Percentiles rank a stretch among this genome's conserved stretches.
phyloP scores from a whole-genome alignment of 2,797 vertebrate species.

The Neomorphus geoffroyi region DNA sequence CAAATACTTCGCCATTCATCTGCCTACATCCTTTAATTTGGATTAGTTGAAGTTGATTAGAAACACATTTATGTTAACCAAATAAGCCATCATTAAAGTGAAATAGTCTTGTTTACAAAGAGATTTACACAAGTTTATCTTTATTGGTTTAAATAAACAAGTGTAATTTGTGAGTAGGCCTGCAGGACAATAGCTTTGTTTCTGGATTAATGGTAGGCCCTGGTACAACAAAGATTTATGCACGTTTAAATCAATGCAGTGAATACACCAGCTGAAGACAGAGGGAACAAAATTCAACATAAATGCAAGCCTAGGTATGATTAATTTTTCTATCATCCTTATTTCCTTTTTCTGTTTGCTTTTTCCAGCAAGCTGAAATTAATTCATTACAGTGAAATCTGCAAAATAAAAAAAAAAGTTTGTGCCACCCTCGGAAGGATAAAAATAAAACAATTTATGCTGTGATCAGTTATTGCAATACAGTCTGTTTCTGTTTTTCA shows the following conservation, averaged over 20 bases:
- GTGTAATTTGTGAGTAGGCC: not conserved
- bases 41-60: slow-evolving; percentile 15
- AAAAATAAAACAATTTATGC: slow-evolving; percentile 67
- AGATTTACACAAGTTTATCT: slow-evolving; percentile 43
- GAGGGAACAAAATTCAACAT: not conserved
- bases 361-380: not conserved
- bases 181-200: slow-evolving; percentile 34
- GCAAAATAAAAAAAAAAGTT: slow-evolving; percentile 5
- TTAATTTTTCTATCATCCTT: slow-evolving; percentile 1
- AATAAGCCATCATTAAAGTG: slow-evolving; percentile 24
- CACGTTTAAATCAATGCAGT: not conserved
- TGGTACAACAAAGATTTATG: slow-evolving; percentile 16
- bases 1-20: not conserved
- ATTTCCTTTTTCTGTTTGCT: not conserved
- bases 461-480: slow-evolving; percentile 64
- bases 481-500: slow-evolving; percentile 59
- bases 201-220: slow-evolving; percentile 14
- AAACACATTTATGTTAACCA: slow-evolving; percentile 46
- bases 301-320: not conserved
- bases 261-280: not conserved
- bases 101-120: slow-evolving; percentile 27
- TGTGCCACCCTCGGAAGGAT: slow-evolving; percentile 24
- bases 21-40: slow-evolving; percentile 18
- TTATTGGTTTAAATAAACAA: slow-evolving; percentile 51
- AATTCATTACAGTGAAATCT: slow-evolving; percentile 15